These are phyloP conservation scores for Panzeria rudis DNA, from an alignment of 2,888 invertebrate species.

Conservation along the genomic window DNA sequence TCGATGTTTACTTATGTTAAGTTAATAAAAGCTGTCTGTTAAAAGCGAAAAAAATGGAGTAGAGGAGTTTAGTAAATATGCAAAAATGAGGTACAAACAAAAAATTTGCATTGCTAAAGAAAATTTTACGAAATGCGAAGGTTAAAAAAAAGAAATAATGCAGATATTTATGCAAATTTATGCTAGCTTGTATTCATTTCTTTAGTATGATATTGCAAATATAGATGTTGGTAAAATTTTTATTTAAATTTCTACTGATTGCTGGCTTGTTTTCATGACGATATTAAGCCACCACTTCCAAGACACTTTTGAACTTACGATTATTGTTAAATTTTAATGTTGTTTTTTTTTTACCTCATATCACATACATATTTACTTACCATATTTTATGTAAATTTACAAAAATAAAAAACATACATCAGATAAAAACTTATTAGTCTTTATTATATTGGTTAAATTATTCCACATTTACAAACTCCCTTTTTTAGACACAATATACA, in stretches of 20 bases:
- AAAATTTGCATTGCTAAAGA: conserved; percentile 27
- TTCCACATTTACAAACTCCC: not conserved
- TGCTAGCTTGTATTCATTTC: not conserved
- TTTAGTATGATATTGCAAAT: no score
- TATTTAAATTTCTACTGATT: no score
- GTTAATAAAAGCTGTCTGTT: not conserved
- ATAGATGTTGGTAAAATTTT: no score
- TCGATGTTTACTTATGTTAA: conserved; percentile 32
- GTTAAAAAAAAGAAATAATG: not conserved
- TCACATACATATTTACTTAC: no score
- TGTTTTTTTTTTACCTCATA: no score
- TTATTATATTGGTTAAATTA: conserved; percentile 29
- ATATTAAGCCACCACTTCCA: no score
- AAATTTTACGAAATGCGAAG: not conserved
- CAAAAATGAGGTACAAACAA: conserved; percentile 14
- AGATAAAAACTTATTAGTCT: conserved; percentile 26
- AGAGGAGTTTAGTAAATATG: not conserved
- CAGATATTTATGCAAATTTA: conserved; percentile 9
- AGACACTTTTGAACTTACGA: no score
- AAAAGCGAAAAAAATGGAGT: not conserved
- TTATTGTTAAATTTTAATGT: no score
- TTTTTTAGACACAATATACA: not conserved
- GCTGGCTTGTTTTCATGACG: no score
- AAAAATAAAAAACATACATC: not conserved
- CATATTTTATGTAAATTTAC: not conserved